Conservation (phyloP, 2,888 invertebrate genomes). For the Noctua fimbriata region DNA sequence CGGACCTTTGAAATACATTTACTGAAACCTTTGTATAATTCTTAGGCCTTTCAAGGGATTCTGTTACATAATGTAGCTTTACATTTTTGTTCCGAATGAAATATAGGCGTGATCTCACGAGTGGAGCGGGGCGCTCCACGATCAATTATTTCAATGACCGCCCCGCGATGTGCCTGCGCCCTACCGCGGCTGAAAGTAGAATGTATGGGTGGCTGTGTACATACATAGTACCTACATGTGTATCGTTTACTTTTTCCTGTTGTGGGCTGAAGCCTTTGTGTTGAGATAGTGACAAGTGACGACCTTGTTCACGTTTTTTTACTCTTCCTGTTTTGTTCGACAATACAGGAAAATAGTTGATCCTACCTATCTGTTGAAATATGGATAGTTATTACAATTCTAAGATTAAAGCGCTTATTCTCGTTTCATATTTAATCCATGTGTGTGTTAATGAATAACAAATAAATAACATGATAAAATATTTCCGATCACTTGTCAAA, state of each 20-base stretch:
- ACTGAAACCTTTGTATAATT: constrained; percentile 35
- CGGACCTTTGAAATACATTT: constrained; percentile 33
- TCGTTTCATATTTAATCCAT: background rate
- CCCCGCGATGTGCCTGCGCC: constrained; percentile 24
- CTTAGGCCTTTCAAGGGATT: constrained; percentile 30
- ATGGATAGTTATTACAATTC: background rate
- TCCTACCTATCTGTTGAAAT: background rate
- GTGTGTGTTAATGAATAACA: too few species aligned
- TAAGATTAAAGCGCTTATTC: background rate
- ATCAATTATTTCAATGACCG: constrained; percentile 66
- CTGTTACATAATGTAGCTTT: constrained; percentile 34
- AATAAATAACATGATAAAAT: background rate
- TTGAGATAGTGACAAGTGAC: constrained; percentile 36
- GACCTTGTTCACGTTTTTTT: constrained; percentile 20
- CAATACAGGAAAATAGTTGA: background rate
- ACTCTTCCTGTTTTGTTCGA: background rate
- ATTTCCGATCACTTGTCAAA: constrained; percentile 1
- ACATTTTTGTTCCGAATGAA: constrained; percentile 47
- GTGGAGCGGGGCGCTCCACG: constrained; percentile 38
- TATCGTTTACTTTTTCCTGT: constrained; percentile 35
- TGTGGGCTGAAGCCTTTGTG: constrained; percentile 15
- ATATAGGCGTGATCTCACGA: constrained; percentile 38
- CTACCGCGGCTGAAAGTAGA: constrained; percentile 21
- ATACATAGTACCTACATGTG: constrained; percentile 26
- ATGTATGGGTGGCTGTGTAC: constrained; percentile 43